Conservation (phyloP, 2,888 invertebrate genomes). For the Acleris literana region DNA sequence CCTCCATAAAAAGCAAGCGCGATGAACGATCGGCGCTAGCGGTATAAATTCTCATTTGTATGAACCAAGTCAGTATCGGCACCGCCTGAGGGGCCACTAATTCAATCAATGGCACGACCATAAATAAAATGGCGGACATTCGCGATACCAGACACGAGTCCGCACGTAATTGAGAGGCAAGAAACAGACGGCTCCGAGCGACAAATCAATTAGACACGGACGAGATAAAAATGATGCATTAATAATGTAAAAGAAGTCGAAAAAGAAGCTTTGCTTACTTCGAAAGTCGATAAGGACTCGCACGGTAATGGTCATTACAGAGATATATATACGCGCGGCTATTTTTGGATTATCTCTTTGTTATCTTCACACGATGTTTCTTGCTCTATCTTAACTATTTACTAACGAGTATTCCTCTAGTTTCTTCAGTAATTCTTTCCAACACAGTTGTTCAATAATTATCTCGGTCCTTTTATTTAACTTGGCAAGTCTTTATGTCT, state of each 20-base stretch:
- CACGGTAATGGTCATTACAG: conserved; percentile 34
- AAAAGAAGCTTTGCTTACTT: conserved; percentile 55
- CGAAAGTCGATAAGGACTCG: conserved; percentile 35
- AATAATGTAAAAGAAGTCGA: conserved; percentile 61
- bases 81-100: conserved; percentile 78
- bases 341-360: conserved; percentile 29
- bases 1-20: conserved; percentile 49
- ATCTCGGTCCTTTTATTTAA: conserved; percentile 28
- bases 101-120: conserved; percentile 80
- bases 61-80: conserved; percentile 64
- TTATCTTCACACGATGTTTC: conserved; percentile 34
- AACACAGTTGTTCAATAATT: conserved; percentile 12
- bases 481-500: conserved; percentile 15
- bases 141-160: conserved; percentile 67
- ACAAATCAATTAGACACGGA: conserved; percentile 77
- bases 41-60: conserved; percentile 68
- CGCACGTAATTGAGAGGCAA: conserved; percentile 78
- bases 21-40: conserved; percentile 58
- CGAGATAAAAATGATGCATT: conserved; percentile 76
- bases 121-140: conserved; percentile 76
- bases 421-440: conserved; percentile 10
- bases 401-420: conserved; percentile 25
- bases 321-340: conserved; percentile 28
- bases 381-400: conserved; percentile 20
- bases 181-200: conserved; percentile 69